Evolutionary conservation across 2,888 invertebrate species (phyloP).

Genomic region (Drosophila demipolita): DNA sequence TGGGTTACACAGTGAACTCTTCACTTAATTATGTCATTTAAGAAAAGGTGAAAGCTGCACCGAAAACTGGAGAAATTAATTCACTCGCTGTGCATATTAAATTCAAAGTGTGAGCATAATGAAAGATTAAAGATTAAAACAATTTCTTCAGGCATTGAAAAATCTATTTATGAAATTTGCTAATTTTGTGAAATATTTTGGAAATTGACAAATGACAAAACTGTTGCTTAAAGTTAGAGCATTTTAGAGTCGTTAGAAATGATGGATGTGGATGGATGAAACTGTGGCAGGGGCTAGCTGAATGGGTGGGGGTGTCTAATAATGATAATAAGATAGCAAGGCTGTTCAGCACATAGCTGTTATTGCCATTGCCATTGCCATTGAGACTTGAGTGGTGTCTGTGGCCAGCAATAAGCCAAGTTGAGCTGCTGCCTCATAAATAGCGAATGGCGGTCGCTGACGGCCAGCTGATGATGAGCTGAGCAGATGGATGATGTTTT

Average conservation of each 20-base stretch:
- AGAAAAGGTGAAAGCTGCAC: conserved; percentile 33
- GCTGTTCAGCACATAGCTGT: conserved; percentile 8
- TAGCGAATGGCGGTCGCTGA: conserved; percentile 37
- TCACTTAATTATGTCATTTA: conserved; percentile 40
- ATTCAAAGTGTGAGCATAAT: background rate
- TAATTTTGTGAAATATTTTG: background rate
- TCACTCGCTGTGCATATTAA: conserved; percentile 2
- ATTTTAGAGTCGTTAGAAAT: background rate
- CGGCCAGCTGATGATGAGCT: conserved; percentile 28
- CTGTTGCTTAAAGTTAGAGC: background rate
- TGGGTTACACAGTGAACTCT: conserved; percentile 4
- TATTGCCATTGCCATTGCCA: conserved; percentile 45
- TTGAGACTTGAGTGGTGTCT: conserved; percentile 52
- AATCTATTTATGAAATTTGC: background rate
- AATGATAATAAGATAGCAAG: conserved; percentile 29
- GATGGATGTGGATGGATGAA: background rate
- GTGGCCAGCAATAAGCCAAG: conserved; percentile 39
- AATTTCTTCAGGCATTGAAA: too few species aligned
- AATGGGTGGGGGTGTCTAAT: conserved; percentile 5
- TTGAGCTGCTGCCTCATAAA: conserved; percentile 56
- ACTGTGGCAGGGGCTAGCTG: background rate
- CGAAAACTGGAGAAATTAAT: conserved; percentile 22
- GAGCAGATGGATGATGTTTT: conserved; percentile 23
- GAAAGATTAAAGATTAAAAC: background rate
- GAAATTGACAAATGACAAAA: background rate